A percentile compares a stretch with the other conserved stretches of the same genome.
Conservation (phyloP, 2,888 invertebrate species). For the Geotrupes spiniger region DNA sequence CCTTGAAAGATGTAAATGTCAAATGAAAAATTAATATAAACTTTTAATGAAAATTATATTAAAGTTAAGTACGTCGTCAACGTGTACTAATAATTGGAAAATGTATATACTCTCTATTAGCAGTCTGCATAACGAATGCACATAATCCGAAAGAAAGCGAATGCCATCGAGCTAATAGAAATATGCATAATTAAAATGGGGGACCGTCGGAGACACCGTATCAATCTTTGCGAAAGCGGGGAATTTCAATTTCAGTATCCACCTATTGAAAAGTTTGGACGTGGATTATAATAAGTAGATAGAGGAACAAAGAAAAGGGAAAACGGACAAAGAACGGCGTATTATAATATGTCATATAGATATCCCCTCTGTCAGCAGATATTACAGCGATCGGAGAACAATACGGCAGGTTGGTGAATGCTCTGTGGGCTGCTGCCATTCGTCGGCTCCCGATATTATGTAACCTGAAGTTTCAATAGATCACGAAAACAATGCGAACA, state of each 20-base stretch:
- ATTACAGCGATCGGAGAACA: constrained; percentile 23
- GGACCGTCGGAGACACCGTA: no score
- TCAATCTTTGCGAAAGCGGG: background rate
- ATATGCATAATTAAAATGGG: no score
- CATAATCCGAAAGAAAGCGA: no score
- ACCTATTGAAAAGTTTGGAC: constrained; percentile 1
- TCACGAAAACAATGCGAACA: constrained; percentile 10
- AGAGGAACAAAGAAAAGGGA: constrained; percentile 11
- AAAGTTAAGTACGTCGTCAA: no score
- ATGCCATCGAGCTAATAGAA: no score
- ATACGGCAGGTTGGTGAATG: constrained; percentile 15
- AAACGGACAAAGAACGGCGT: constrained; percentile 11
- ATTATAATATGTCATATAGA: constrained; percentile 20
- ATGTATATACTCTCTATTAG: no score
- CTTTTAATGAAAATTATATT: no score
- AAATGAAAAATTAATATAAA: no score
- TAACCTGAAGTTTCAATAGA: constrained; percentile 15
- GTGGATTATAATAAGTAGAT: constrained; percentile 8
- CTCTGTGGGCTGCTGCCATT: constrained; percentile 7
- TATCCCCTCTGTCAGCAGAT: constrained; percentile 22
- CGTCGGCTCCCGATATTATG: constrained; percentile 11
- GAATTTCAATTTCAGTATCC: constrained; percentile 3
- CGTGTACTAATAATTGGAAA: no score
- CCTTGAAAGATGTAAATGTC: no score
- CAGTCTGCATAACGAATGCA: no score